phyloP scores from a whole-genome alignment of 2,888 invertebrate genomes.

The Lycophotia porphyrea region DNA sequence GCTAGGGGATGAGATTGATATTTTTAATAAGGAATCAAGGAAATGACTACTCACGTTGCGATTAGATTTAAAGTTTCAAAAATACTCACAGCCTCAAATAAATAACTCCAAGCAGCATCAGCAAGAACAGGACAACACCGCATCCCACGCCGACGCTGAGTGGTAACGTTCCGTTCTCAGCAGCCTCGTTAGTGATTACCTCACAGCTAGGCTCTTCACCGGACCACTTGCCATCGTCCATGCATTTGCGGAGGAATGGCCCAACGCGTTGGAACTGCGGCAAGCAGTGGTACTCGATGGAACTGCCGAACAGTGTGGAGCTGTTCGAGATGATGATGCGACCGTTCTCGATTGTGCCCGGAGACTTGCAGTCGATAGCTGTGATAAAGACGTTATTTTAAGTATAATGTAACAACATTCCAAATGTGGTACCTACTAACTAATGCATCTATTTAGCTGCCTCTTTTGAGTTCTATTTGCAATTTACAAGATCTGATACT shows the following conservation, averaged over 20 bases:
- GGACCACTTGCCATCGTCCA: slow-evolving; percentile 96
- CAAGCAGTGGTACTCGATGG: slow-evolving; percentile 97
- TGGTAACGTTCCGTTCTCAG: slow-evolving; percentile 93
- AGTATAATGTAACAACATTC: neutral
- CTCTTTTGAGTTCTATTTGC: neutral
- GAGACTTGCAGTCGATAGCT: slow-evolving; percentile 96
- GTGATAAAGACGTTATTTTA: slow-evolving; percentile 62
- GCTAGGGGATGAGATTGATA: slow-evolving; percentile 80
- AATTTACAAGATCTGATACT: slow-evolving; percentile 75
- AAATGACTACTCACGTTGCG: neutral
- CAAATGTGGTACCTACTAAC: neutral
- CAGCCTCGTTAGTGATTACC: slow-evolving; percentile 92
- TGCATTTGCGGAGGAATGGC: slow-evolving; percentile 95
- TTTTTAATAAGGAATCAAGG: slow-evolving; percentile 15
- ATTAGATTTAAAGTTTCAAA: neutral
- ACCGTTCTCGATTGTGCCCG: slow-evolving; percentile 95
- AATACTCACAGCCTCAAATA: slow-evolving; percentile 94
- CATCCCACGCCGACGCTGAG: slow-evolving; percentile 96
- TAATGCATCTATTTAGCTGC: neutral
- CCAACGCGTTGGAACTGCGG: slow-evolving; percentile 96
- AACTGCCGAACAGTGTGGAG: slow-evolving; percentile 95
- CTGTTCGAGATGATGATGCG: slow-evolving; percentile 96
- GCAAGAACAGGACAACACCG: slow-evolving; percentile 94
- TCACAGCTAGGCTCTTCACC: slow-evolving; percentile 96
- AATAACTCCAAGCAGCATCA: slow-evolving; percentile 94